These are phyloP conservation scores for Adelosebastes latens DNA, from an alignment of 2,797 vertebrate species.

Conservation along the genomic window DNA sequence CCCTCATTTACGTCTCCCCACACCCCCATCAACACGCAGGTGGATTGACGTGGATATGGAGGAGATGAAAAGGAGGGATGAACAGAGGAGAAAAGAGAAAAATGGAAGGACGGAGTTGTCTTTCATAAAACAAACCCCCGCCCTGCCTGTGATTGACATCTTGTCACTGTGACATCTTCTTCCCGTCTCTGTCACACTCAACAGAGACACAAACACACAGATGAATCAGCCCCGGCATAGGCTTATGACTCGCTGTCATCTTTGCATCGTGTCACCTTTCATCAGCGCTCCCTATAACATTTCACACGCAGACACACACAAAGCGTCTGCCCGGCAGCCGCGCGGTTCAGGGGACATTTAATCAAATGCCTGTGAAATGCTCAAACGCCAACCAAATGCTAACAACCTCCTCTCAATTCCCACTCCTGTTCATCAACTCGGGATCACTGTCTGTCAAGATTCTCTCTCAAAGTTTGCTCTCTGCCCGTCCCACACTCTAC, in stretches of 20 bases:
- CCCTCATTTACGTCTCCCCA: slow-evolving; percentile 45
- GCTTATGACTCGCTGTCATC: slow-evolving; percentile 97
- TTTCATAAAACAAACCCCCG: slow-evolving; percentile 73
- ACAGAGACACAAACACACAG: slow-evolving; percentile 57
- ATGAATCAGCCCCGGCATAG: slow-evolving; percentile 81
- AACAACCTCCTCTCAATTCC: slow-evolving; percentile 88
- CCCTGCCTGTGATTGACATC: slow-evolving; percentile 91
- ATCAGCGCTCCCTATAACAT: slow-evolving; percentile 97
- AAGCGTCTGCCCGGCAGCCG: slow-evolving; percentile 75
- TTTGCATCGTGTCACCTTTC: slow-evolving; percentile 95
- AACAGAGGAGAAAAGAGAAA: slow-evolving; percentile 67
- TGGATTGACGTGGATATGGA: slow-evolving; percentile 48
- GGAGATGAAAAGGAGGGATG: slow-evolving; percentile 57
- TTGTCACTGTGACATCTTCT: slow-evolving; percentile 98
- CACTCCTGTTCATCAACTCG: slow-evolving; percentile 9
- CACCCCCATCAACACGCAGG: slow-evolving; percentile 53
- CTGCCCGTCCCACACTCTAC: slow-evolving; percentile 3
- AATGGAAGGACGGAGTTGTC: slow-evolving; percentile 72
- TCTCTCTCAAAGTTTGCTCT: slow-evolving; percentile 27
- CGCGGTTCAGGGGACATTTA: slow-evolving; percentile 93
- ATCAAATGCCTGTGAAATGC: slow-evolving; percentile 93
- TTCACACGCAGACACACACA: slow-evolving; percentile 73
- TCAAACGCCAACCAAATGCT: slow-evolving; percentile 94
- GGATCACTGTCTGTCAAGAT: slow-evolving; percentile 41
- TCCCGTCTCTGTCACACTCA: slow-evolving; percentile 86